Conservation (phyloP, 2,797 vertebrate species). For the Sebastes reedi region DNA sequence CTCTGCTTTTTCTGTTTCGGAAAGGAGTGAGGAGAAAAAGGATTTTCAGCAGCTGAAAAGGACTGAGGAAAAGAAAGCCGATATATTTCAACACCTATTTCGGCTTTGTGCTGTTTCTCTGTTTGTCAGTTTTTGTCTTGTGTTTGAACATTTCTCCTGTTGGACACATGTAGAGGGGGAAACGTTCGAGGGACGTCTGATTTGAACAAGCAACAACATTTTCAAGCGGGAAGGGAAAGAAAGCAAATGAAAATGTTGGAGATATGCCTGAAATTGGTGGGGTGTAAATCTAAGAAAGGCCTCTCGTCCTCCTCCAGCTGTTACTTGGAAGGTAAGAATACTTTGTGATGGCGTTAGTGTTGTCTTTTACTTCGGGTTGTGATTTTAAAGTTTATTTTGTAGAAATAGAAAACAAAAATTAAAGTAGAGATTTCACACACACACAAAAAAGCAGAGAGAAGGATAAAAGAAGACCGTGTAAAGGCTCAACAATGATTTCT, state of each 20-base stretch:
- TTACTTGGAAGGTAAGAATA: constrained; percentile 95
- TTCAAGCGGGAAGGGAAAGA: constrained; percentile 69
- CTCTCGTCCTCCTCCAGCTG: constrained; percentile 98
- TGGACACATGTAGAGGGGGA: constrained; percentile 56
- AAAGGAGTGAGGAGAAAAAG: constrained; percentile 26
- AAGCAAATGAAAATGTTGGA: constrained; percentile 99
- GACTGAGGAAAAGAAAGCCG: constrained; percentile 2
- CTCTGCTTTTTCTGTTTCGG: constrained; percentile 44
- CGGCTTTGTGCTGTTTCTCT: background rate
- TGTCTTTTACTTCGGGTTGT: background rate
- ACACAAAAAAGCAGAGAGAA: background rate
- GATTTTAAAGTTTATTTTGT: constrained; percentile 13
- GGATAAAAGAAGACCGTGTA: constrained; percentile 28
- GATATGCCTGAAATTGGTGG: constrained; percentile 99
- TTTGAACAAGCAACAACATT: constrained; percentile 54
- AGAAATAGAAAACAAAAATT: background rate
- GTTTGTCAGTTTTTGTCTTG: constrained; percentile 17
- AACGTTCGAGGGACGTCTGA: constrained; percentile 27
- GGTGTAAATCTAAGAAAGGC: constrained; percentile 98
- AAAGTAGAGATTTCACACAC: background rate
- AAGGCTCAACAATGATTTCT: constrained; percentile 67
- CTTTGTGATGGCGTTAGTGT: background rate
- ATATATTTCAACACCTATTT: constrained; percentile 3
- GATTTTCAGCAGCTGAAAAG: constrained; percentile 39
- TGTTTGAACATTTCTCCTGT: constrained; percentile 20